Conservation (phyloP, 2,113 vertebrate genomes). For the Colinus virginianus region DNA sequence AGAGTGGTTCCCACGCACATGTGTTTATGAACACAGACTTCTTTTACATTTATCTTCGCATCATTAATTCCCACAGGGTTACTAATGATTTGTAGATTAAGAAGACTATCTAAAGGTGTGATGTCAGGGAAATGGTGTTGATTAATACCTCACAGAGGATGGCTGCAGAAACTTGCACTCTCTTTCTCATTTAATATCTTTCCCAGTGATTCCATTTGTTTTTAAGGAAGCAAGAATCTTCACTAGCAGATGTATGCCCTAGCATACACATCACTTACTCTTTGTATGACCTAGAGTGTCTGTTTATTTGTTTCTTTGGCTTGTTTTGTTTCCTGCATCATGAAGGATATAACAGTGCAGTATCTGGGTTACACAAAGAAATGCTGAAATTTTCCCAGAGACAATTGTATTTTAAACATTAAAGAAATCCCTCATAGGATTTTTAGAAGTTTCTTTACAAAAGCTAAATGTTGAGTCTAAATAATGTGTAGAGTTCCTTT, state of each 20-base stretch:
- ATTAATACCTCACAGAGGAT: not conserved
- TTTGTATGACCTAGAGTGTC: not conserved
- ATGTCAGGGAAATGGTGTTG: not conserved
- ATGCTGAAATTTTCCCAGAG: not conserved
- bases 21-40: not conserved
- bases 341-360: not conserved
- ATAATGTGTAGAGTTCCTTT: not conserved
- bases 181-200: not conserved
- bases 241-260: not conserved
- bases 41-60: constrained; percentile 16
- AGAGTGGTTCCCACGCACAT: not conserved
- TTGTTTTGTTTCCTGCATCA: constrained; percentile 18
- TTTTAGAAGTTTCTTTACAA: not conserved
- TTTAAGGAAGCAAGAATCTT: not conserved
- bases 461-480: constrained; percentile 1
- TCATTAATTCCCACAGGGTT: not conserved
- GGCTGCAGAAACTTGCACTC: not conserved
- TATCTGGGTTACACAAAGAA: not conserved
- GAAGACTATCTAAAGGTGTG: not conserved
- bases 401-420: constrained; percentile 2
- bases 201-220: not conserved
- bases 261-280: not conserved
- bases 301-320: not conserved
- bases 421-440: not conserved
- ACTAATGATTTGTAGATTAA: constrained; percentile 2